A percentile compares a stretch with the other conserved stretches of the same genome.
Conservation (phyloP, 2,113 vertebrate species). For the Eubucco bourcierii region DNA sequence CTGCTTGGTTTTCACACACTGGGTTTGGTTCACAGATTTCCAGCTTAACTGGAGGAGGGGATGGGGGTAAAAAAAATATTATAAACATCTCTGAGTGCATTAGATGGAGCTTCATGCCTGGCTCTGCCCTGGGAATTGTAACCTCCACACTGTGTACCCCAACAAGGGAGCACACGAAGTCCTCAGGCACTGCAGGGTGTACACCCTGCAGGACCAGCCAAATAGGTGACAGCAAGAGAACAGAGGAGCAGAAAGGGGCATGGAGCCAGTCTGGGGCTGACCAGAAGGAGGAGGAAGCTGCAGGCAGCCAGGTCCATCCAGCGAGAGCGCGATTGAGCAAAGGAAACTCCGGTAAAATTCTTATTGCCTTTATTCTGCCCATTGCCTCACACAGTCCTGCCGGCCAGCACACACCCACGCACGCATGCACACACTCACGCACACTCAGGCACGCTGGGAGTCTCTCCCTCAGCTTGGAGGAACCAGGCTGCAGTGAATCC, state of each 20-base stretch:
- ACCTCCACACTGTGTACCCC: background rate
- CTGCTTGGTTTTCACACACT: background rate
- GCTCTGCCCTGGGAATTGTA: background rate
- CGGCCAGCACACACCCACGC: conserved; percentile 69
- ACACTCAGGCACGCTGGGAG: conserved; percentile 60
- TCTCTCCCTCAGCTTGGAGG: conserved; percentile 71
- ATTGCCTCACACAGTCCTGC: conserved; percentile 70
- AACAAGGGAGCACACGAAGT: accelerated
- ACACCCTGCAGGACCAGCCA: background rate
- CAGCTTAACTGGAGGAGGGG: background rate
- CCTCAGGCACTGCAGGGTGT: background rate
- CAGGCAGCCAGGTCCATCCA: background rate
- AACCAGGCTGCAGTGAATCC: conserved; percentile 48
- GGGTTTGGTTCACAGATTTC: background rate
- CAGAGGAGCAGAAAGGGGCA: background rate
- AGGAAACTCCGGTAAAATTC: conserved; percentile 71
- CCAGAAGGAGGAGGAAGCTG: background rate
- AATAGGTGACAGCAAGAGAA: background rate
- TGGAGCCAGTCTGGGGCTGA: background rate
- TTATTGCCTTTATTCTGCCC: conserved; percentile 84
- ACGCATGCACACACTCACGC: conserved; percentile 55
- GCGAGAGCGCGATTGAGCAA: conserved; percentile 40
- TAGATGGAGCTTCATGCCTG: background rate
- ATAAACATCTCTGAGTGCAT: background rate
- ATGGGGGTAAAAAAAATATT: background rate